Conservation (phyloP, 2,113 vertebrate species). For the Acrocephalus arundinaceus region DNA sequence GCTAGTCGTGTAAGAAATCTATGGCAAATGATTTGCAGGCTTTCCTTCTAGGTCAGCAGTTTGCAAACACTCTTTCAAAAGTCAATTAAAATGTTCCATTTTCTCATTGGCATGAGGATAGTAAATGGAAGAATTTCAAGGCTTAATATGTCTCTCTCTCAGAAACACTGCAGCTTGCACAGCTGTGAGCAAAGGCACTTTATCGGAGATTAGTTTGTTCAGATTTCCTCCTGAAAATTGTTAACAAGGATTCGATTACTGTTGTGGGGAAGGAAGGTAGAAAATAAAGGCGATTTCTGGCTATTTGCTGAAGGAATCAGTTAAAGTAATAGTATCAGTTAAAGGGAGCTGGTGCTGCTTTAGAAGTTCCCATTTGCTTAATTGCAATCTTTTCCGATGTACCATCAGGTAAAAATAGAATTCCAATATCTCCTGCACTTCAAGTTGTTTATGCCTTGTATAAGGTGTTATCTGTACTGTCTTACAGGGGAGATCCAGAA, state of each 20-base stretch:
- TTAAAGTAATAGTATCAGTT: conserved; percentile 42
- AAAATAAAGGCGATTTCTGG: conserved; percentile 11
- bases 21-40: conserved; percentile 54
- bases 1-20: conserved; percentile 40
- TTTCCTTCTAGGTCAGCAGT: conserved; percentile 66
- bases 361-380: background rate
- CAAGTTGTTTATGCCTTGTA: background rate
- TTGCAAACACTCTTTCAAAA: conserved; percentile 59
- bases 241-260: conserved; percentile 34
- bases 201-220: conserved; percentile 21
- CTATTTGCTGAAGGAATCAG: conserved; percentile 46
- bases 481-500: background rate
- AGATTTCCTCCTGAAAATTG: conserved; percentile 39
- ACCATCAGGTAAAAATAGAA: background rate
- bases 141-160: conserved; percentile 28
- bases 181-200: background rate
- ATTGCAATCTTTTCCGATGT: background rate
- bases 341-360: background rate
- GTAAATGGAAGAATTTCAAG: conserved; percentile 43
- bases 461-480: background rate
- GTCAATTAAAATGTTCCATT: conserved; percentile 54
- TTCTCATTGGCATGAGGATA: conserved; percentile 46
- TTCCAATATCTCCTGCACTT: background rate
- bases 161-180: conserved; percentile 6
- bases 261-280: conserved; percentile 1